These are phyloP conservation scores for Gadopsis marmoratus DNA, from an alignment of 2,797 vertebrate genomes.

Conservation along the genomic window DNA sequence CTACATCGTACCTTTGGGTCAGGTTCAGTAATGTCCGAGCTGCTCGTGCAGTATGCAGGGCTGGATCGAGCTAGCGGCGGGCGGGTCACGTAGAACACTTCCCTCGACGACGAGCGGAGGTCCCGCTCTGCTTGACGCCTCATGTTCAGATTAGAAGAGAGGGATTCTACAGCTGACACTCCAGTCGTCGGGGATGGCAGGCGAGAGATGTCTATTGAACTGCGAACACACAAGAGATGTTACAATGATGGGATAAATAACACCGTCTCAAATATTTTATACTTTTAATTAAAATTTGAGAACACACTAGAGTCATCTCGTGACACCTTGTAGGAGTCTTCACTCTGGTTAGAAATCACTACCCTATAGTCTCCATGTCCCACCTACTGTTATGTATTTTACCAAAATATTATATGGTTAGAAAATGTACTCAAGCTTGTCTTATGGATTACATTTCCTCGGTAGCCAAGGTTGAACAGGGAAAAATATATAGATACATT, in stretches of 20 bases:
- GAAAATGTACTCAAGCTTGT: not conserved
- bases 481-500: not conserved
- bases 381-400: not conserved
- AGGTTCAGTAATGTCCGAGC: constrained; percentile 97
- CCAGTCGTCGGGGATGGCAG: constrained; percentile 91
- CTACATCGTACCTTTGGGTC: constrained; percentile 88
- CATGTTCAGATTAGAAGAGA: constrained; percentile 86
- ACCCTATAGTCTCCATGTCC: not conserved
- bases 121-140: constrained; percentile 84
- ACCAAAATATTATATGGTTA: not conserved
- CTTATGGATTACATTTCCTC: not conserved
- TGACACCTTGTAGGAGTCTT: not conserved
- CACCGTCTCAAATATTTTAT: not conserved
- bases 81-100: constrained; percentile 94
- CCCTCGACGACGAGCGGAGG: constrained; percentile 90
- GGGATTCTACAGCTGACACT: constrained; percentile 82
- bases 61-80: constrained; percentile 95
- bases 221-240: constrained; percentile 57
- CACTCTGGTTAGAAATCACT: not conserved
- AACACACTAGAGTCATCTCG: not conserved
- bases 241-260: not conserved
- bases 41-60: constrained; percentile 97
- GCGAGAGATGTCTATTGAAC: constrained; percentile 95
- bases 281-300: not conserved
- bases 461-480: not conserved